Evolutionary conservation across 2,888 invertebrate genomes (phyloP).

Genomic region (Trisateles emortualis): DNA sequence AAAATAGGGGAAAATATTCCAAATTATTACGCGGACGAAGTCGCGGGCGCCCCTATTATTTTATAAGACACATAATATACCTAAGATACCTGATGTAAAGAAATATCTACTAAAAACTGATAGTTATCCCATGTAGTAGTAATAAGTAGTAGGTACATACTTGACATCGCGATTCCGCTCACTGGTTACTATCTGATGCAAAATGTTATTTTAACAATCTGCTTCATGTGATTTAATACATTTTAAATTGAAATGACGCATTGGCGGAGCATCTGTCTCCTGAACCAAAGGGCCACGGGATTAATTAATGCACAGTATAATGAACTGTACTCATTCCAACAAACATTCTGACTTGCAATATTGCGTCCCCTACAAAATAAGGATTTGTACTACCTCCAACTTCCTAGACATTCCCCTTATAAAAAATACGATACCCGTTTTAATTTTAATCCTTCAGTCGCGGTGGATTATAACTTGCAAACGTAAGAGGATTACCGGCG

Average conservation of each 20-base stretch:
- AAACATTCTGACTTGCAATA: not conserved
- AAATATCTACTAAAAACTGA: too few relatives aligned
- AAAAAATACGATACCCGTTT: slow-evolving; percentile 1
- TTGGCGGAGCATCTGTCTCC: slow-evolving; percentile 2
- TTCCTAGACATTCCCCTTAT: not conserved
- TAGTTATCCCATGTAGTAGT: too few relatives aligned
- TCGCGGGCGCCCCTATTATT: too few relatives aligned
- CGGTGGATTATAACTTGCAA: slow-evolving; percentile 31
- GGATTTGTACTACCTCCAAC: not conserved
- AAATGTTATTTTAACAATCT: not conserved
- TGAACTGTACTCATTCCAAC: not conserved
- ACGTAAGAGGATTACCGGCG: slow-evolving; percentile 40
- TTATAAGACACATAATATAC: too few relatives aligned
- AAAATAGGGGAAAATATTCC: too few relatives aligned
- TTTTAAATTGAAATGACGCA: slow-evolving; percentile 17
- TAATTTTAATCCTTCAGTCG: slow-evolving; percentile 35
- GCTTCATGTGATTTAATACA: not conserved
- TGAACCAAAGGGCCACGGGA: not conserved
- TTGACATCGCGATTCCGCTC: too few relatives aligned
- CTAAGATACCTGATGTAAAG: too few relatives aligned
- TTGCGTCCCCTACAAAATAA: not conserved
- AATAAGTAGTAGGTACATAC: too few relatives aligned
- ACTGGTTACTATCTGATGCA: not conserved
- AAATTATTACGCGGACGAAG: too few relatives aligned
- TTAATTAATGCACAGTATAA: slow-evolving; percentile 7